Evolutionary conservation across 2,113 vertebrate species (phyloP).

Genomic region (Epinephelus lanceolatus): DNA sequence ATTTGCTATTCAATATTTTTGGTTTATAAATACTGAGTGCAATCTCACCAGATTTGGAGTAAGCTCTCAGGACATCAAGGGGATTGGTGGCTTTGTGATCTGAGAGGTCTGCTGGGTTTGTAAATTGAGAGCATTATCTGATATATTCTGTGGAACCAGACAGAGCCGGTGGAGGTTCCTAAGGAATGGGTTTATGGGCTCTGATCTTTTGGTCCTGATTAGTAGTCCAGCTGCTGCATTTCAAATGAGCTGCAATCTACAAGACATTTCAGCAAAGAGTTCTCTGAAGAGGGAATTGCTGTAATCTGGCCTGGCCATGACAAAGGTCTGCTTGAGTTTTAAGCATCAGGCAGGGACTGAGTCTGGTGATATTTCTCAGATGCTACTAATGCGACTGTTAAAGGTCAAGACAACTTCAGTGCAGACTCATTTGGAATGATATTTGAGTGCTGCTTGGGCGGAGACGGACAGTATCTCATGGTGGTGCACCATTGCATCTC

Average conservation of each 20-base stretch:
- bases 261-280: too few relatives aligned
- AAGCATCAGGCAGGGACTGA: neutral
- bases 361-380: neutral
- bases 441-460: too few relatives aligned
- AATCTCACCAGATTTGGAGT: neutral
- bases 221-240: neutral
- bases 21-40: neutral
- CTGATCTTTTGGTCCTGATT: neutral
- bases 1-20: neutral
- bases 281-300: too few relatives aligned
- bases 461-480: too few relatives aligned
- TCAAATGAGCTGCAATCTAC: neutral
- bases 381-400: neutral
- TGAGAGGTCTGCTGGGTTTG: slow-evolving; percentile 12
- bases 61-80: neutral
- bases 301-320: too few relatives aligned
- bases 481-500: too few relatives aligned
- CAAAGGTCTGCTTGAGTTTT: too few relatives aligned
- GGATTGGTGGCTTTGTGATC: neutral
- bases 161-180: neutral
- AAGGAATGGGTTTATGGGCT: neutral
- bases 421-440: too few relatives aligned
- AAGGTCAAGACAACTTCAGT: slow-evolving; percentile 1
- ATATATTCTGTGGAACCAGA: neutral
- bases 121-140: slow-evolving; percentile 21